Conservation (phyloP, 1,140 invertebrate species). For the Anastrepha obliqua region DNA sequence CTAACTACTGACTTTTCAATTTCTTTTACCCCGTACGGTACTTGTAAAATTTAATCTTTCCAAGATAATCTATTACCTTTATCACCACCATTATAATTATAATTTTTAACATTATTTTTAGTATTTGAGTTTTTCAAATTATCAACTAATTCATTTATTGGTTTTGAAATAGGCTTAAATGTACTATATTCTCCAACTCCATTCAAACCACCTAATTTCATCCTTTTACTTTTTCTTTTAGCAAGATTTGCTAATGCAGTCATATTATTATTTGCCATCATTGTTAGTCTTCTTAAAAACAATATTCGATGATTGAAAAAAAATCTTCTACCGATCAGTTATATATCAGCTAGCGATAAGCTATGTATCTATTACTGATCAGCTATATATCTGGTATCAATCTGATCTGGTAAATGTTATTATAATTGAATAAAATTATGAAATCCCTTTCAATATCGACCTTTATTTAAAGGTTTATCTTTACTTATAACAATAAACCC, state of each 20-base stretch:
- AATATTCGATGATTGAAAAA: too few relatives aligned
- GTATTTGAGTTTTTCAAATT: conserved; percentile 17
- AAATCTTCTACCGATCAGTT: not conserved
- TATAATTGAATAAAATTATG: conserved; percentile 61
- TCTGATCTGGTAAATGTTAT: not conserved
- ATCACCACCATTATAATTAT: too few relatives aligned
- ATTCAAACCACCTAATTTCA: conserved; percentile 16
- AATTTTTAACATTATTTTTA: too few relatives aligned
- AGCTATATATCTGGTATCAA: not conserved
- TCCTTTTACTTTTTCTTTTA: conserved; percentile 23
- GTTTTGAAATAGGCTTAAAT: conserved; percentile 58
- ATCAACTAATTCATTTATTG: conserved; percentile 56
- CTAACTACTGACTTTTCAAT: not conserved
- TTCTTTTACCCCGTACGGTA: not conserved
- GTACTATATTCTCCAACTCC: conserved; percentile 53
- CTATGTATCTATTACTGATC: not conserved
- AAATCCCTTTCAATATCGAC: conserved; percentile 57
- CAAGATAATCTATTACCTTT: too few relatives aligned
- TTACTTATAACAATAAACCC: not conserved
- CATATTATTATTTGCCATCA: not conserved
- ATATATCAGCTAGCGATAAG: too few relatives aligned
- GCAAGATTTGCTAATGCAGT: conserved; percentile 9
- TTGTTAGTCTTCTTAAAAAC: too few relatives aligned
- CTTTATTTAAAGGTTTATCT: conserved; percentile 43
- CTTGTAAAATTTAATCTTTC: conserved; percentile 10